A percentile compares a stretch with the other conserved stretches of the same genome.
phyloP scores from a whole-genome alignment of 1,140 invertebrate genomes.

The Pseudomyrmex dendroicus region DNA sequence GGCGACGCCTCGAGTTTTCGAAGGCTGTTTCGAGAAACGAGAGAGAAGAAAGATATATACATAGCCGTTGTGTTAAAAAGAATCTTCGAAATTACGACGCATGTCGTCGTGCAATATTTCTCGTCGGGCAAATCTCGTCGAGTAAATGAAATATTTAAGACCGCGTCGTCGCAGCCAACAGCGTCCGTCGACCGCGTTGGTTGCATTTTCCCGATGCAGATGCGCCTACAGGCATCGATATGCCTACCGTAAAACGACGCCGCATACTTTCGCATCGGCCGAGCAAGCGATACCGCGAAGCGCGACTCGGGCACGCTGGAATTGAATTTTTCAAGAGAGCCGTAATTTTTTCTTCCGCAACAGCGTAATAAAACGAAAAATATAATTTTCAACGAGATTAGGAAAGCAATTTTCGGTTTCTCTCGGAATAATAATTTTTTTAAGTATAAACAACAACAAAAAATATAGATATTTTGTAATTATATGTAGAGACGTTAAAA shows the following conservation, averaged over 20 bases:
- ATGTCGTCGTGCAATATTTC: constrained; percentile 15
- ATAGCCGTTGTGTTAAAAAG: constrained; percentile 26
- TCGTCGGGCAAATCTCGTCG: constrained; percentile 5
- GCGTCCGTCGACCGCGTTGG: neutral
- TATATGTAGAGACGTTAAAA: too few relatives aligned
- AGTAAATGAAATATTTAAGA: constrained; percentile 30
- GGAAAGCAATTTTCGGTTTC: neutral
- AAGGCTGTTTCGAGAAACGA: constrained; percentile 5
- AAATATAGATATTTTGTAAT: too few relatives aligned
- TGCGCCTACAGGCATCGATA: constrained; percentile 30
- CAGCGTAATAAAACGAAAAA: neutral
- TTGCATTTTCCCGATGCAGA: constrained; percentile 34
- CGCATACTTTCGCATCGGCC: constrained; percentile 32
- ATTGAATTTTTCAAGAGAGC: constrained; percentile 18
- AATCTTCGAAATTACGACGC: neutral
- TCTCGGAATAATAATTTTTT: too few relatives aligned
- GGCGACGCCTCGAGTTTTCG: constrained; percentile 44
- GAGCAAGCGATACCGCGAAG: constrained; percentile 24
- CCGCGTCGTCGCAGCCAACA: neutral
- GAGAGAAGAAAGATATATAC: neutral
- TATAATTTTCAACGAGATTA: neutral
- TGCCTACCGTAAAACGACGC: constrained; percentile 28
- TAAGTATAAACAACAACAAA: too few relatives aligned
- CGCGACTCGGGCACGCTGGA: neutral
- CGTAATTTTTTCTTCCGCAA: neutral